Conservation (phyloP, 2,113 vertebrate species). For the Mesitornis unicolor region DNA sequence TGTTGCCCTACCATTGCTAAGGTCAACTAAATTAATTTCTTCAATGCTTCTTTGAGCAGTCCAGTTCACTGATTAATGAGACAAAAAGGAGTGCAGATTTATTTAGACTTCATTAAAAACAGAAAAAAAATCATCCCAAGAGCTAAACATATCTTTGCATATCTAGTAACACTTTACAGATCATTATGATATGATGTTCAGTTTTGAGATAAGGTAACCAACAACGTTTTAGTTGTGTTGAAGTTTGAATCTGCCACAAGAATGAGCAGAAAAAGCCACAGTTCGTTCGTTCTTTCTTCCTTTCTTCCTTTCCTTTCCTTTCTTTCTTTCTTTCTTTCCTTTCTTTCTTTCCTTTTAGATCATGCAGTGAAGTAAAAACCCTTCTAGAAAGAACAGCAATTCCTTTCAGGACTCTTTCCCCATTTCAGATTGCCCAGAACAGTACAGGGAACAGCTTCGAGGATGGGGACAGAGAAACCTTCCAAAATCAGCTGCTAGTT, state of each 20-base stretch:
- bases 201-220: not conserved
- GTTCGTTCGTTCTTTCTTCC: too few species aligned
- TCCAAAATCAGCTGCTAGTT: not conserved
- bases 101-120: not conserved
- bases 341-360: not conserved
- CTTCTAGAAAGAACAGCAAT: not conserved
- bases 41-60: not conserved
- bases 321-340: not conserved
- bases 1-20: not conserved
- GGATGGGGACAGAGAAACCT: not conserved
- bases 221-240: not conserved
- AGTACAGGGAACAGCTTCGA: not conserved
- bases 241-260: not conserved
- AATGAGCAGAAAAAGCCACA: not conserved
- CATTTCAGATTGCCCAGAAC: not conserved
- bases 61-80: not conserved
- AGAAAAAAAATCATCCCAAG: not conserved
- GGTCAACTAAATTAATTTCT: not conserved
- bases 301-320: not conserved
- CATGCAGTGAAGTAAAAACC: not conserved
- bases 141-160: not conserved
- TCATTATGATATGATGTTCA: not conserved
- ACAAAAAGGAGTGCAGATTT: not conserved
- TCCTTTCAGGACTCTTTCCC: not conserved
- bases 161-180: not conserved